Conservation (phyloP, 2,113 vertebrate genomes). For the Trichechus manatus region DNA sequence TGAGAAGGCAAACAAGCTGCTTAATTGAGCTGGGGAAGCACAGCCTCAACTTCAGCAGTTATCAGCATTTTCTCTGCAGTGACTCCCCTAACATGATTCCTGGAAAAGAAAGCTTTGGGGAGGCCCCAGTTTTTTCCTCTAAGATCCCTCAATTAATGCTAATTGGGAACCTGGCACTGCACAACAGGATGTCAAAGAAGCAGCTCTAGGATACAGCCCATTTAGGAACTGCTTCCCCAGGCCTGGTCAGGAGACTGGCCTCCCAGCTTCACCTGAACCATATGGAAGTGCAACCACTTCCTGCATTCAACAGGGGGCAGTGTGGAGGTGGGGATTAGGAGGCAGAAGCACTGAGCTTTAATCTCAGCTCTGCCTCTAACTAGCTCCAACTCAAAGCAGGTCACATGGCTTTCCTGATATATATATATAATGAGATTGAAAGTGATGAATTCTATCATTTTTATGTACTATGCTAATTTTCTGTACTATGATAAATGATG, state of each 20-base stretch:
- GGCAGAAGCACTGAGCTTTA: neutral
- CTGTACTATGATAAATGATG: neutral
- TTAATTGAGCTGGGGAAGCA: conserved; percentile 21
- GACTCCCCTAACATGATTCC: neutral
- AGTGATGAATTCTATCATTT: neutral
- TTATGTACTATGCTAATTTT: neutral
- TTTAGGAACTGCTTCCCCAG: neutral
- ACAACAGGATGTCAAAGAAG: neutral
- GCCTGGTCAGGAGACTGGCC: neutral
- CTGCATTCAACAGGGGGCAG: neutral
- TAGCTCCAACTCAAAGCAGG: neutral
- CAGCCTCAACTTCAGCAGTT: conserved; percentile 58
- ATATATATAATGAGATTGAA: neutral
- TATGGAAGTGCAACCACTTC: neutral
- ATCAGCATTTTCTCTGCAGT: conserved; percentile 29
- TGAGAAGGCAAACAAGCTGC: conserved; percentile 59
- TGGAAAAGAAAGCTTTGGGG: neutral
- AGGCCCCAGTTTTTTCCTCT: neutral
- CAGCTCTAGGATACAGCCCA: neutral
- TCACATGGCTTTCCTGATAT: neutral
- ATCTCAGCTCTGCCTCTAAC: neutral
- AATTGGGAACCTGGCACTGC: conserved; percentile 59
- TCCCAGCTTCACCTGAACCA: neutral
- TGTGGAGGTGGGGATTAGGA: neutral
- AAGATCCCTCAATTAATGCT: conserved; percentile 51